Evolutionary conservation across 2,113 vertebrate species (phyloP).

Genomic region (Burhinus bistriatus): DNA sequence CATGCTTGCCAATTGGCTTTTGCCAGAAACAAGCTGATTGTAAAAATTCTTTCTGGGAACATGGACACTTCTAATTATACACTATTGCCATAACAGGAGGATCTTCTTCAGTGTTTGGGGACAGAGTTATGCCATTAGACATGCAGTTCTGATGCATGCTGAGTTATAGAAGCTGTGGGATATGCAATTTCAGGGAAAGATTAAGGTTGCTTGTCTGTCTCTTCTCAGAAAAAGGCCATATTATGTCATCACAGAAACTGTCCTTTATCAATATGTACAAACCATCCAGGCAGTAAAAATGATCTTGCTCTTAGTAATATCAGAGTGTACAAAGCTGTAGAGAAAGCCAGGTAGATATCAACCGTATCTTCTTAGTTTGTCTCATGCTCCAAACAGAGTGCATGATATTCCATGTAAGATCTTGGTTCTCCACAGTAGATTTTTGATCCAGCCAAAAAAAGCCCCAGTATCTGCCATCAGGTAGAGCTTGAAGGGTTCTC

Average conservation of each 20-base stretch:
- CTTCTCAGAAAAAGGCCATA: not conserved
- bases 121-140: not conserved
- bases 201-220: not conserved
- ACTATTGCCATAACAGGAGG: not conserved
- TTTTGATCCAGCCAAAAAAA: not conserved
- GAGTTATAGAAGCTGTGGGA: not conserved
- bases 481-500: not conserved
- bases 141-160: not conserved
- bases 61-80: not conserved
- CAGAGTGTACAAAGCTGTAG: not conserved
- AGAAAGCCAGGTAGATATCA: not conserved
- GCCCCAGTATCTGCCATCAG: not conserved
- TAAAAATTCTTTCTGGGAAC: not conserved
- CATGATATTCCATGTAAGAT: not conserved
- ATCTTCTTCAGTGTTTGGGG: not conserved
- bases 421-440: not conserved
- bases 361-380: not conserved
- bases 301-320: not conserved
- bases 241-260: not conserved
- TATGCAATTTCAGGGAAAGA: not conserved
- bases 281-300: not conserved
- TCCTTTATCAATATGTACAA: not conserved
- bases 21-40: not conserved
- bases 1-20: not conserved
- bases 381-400: not conserved